These are phyloP conservation scores for Cataglyphis cursor DNA, from an alignment of 2,888 invertebrate species.

Conservation along the genomic window DNA sequence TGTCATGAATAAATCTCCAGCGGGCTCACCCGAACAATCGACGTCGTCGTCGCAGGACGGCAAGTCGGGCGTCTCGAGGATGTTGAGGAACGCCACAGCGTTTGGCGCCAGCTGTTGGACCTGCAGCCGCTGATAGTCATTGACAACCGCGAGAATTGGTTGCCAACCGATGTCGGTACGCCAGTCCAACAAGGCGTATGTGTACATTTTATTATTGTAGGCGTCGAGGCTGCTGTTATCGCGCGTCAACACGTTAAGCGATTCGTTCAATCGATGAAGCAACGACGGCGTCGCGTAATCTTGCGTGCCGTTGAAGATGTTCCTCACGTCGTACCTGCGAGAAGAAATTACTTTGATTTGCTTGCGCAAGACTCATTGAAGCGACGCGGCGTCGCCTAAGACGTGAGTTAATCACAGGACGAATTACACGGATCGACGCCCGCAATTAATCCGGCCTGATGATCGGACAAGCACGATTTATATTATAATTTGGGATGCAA, in stretches of 20 bases:
- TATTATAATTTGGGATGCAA: constrained; percentile 39
- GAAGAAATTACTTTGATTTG: constrained; percentile 9
- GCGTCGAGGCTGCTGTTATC: constrained; percentile 80
- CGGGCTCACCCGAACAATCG: constrained; percentile 84
- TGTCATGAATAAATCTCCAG: not conserved
- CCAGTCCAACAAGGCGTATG: constrained; percentile 82
- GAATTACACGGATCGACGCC: constrained; percentile 45
- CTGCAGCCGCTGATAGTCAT: constrained; percentile 83
- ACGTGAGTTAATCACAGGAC: constrained; percentile 29
- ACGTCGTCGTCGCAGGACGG: constrained; percentile 61
- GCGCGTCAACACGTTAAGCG: constrained; percentile 77
- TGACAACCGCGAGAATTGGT: constrained; percentile 86
- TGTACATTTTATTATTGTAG: constrained; percentile 84
- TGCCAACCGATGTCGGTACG: constrained; percentile 86
- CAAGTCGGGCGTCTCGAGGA: constrained; percentile 74
- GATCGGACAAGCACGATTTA: constrained; percentile 34
- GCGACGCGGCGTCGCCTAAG: constrained; percentile 36
- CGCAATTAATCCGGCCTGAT: constrained; percentile 36
- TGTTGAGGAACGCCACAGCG: constrained; percentile 70
- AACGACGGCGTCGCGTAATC: constrained; percentile 76
- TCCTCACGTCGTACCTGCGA: constrained; percentile 81
- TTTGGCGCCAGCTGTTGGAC: constrained; percentile 67
- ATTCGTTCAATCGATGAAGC: constrained; percentile 82
- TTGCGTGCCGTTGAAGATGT: constrained; percentile 81
- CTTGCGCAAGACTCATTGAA: not conserved